Conservation (phyloP, 2,888 invertebrate genomes). For the Drosophila atripex region DNA sequence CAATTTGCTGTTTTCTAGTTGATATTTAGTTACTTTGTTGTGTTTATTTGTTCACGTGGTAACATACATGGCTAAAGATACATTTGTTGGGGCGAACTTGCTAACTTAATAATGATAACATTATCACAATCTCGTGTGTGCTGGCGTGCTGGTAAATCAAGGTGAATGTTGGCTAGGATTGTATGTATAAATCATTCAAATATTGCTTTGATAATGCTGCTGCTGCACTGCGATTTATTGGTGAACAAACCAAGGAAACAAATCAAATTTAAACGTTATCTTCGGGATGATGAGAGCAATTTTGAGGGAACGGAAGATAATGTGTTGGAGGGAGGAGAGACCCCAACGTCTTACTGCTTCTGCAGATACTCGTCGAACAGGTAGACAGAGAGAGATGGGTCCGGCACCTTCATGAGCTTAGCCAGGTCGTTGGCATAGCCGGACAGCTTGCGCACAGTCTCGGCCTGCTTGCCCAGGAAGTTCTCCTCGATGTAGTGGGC, state of each 20-base stretch:
- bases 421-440: constrained; percentile 90
- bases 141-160: constrained; percentile 50
- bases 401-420: constrained; percentile 86
- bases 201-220: constrained; percentile 47
- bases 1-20: constrained; percentile 22
- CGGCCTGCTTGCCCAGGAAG: constrained; percentile 89
- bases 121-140: constrained; percentile 63
- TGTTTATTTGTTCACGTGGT: constrained; percentile 55
- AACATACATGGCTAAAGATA: constrained; percentile 69
- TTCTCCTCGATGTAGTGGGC: constrained; percentile 91
- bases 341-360: constrained; percentile 77
- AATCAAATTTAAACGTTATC: constrained; percentile 34
- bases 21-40: constrained; percentile 40
- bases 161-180: constrained; percentile 36
- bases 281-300: constrained; percentile 35
- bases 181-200: constrained; percentile 53
- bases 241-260: constrained; percentile 56
- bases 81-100: constrained; percentile 62
- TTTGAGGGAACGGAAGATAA: constrained; percentile 37
- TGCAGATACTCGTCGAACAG: constrained; percentile 89
- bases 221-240: constrained; percentile 64
- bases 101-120: constrained; percentile 60
- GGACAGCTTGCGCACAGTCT: constrained; percentile 88
- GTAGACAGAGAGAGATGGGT: constrained; percentile 88
- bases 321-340: background rate